Evolutionary conservation across 2,888 invertebrate genomes (phyloP).

Genomic region (Gari tellinella): DNA sequence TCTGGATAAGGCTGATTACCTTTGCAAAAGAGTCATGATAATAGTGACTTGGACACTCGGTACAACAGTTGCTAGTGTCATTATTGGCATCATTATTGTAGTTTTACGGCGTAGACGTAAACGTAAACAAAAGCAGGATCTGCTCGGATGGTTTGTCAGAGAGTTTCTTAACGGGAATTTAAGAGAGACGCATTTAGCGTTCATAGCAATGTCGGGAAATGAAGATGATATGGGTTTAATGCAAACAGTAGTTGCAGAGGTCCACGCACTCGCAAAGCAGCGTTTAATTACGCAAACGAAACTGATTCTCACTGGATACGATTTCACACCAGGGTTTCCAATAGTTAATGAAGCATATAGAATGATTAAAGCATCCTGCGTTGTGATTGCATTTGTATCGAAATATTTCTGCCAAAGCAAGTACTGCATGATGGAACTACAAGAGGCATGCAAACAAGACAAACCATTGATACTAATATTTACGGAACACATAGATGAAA

Average conservation of each 20-base stretch:
- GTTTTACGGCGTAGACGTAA: too few relatives aligned
- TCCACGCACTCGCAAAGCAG: too few relatives aligned
- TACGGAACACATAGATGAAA: not conserved
- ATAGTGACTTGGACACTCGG: too few relatives aligned
- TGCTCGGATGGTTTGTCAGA: too few relatives aligned
- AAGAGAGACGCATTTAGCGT: not conserved
- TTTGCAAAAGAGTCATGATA: too few relatives aligned
- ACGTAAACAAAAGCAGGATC: too few relatives aligned
- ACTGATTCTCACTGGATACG: not conserved
- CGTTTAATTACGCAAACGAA: not conserved
- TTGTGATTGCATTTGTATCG: not conserved
- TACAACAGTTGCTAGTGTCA: too few relatives aligned
- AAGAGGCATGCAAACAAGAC: slow-evolving; percentile 1
- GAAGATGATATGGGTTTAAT: not conserved
- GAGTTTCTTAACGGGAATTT: not conserved
- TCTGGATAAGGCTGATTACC: too few relatives aligned
- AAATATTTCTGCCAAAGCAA: not conserved
- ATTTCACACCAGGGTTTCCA: slow-evolving; percentile 1
- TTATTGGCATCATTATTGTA: too few relatives aligned
- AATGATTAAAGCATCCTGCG: not conserved
- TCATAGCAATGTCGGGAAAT: not conserved
- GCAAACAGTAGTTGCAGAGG: not conserved
- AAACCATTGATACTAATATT: slow-evolving; percentile 5
- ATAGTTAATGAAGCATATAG: not conserved
- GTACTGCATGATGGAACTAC: slow-evolving; percentile 4